Evolutionary conservation across 2,888 invertebrate species (phyloP).

Genomic region (Gasteruption jaculator): DNA sequence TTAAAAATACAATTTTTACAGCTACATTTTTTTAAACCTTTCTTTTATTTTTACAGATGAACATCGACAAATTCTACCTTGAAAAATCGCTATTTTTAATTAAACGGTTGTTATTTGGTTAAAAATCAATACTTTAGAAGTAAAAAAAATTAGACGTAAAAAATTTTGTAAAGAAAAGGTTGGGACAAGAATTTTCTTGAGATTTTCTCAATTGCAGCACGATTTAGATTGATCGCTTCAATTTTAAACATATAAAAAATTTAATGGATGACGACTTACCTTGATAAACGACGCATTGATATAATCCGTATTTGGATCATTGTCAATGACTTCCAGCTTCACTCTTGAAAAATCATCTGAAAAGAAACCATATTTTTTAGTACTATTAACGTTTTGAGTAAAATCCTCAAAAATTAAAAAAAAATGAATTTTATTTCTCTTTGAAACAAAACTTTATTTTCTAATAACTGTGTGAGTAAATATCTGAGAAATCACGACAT

Average conservation of each 20-base stretch:
- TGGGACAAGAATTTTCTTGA: too few species aligned
- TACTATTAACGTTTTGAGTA: constrained; percentile 8
- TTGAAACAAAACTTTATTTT: not conserved
- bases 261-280: constrained; percentile 54
- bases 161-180: too few species aligned
- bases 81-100: too few species aligned
- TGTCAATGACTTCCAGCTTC: constrained; percentile 56
- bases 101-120: too few species aligned
- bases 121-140: constrained; percentile 1
- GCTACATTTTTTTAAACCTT: too few species aligned
- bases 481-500: too few species aligned
- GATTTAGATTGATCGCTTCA: too few species aligned
- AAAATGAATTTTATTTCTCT: constrained; percentile 7
- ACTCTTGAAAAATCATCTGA: constrained; percentile 66
- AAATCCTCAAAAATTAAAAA: constrained; percentile 15
- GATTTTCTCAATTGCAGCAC: too few species aligned
- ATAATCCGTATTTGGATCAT: constrained; percentile 62
- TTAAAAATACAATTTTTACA: too few species aligned
- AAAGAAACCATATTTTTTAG: constrained; percentile 24
- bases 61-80: too few species aligned
- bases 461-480: too few species aligned
- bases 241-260: constrained; percentile 4
- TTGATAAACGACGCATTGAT: constrained; percentile 73
- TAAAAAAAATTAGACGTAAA: not conserved
- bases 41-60: too few species aligned